Percentiles rank a stretch among this genome's conserved stretches.
phyloP scores from a whole-genome alignment of 2,113 vertebrate genomes.

The Stegostoma tigrinum region DNA sequence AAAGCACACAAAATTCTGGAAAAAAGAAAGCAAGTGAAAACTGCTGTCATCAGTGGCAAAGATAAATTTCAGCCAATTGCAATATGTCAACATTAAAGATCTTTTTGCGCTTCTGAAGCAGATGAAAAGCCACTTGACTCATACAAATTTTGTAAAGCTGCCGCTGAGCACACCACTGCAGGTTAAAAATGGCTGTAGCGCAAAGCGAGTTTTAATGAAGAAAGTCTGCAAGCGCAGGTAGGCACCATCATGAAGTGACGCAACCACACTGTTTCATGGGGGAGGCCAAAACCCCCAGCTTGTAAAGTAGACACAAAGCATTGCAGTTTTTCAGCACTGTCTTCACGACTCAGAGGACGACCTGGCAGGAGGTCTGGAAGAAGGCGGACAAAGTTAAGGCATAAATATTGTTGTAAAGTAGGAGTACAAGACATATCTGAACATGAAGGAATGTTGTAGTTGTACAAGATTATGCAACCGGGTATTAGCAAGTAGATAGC shows the following conservation, averaged over 20 bases:
- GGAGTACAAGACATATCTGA: conserved; percentile 22
- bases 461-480: background rate
- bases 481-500: conserved; percentile 24
- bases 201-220: conserved; percentile 27
- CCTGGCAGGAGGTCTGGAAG: conserved; percentile 34
- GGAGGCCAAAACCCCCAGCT: conserved; percentile 3
- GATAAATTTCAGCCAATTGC: background rate
- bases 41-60: background rate
- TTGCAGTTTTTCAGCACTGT: conserved; percentile 32
- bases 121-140: background rate
- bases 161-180: background rate
- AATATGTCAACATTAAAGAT: background rate
- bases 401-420: conserved; percentile 29
- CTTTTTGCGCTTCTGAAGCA: conserved; percentile 17
- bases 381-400: conserved; percentile 35
- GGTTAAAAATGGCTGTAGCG: conserved; percentile 5
- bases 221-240: background rate
- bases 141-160: background rate
- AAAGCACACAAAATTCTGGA: background rate
- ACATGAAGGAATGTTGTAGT: conserved; percentile 26
- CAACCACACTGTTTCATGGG: conserved; percentile 23
- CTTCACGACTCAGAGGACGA: conserved; percentile 33
- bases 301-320: conserved; percentile 29
- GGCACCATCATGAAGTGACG: conserved; percentile 20
- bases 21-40: background rate